phyloP scores from a whole-genome alignment of 1,140 invertebrate species.

The Elymnias hypermnestra region DNA sequence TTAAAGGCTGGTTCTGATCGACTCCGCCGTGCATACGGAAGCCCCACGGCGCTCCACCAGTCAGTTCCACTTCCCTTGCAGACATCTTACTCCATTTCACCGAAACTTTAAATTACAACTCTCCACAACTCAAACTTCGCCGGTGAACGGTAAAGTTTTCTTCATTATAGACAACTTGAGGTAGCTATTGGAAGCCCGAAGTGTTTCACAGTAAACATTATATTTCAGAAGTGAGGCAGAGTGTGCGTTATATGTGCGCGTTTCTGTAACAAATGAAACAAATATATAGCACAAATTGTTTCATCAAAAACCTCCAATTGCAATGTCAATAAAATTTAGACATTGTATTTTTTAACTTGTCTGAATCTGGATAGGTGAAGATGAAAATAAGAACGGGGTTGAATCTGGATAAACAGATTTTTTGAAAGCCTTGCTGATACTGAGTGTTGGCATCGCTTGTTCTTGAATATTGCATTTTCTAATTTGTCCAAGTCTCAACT shows the following conservation, averaged over 20 bases:
- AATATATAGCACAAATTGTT: too few relatives aligned
- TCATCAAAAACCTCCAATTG: too few relatives aligned
- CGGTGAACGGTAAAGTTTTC: slow-evolving; percentile 4
- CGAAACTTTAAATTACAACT: slow-evolving; percentile 22
- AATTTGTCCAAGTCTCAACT: too few relatives aligned
- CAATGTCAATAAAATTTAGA: too few relatives aligned
- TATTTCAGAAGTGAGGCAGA: slow-evolving; percentile 1
- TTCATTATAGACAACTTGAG: slow-evolving; percentile 18
- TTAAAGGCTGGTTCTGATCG: slow-evolving; percentile 84
- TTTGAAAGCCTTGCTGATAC: too few relatives aligned
- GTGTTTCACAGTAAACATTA: slow-evolving; percentile 8
- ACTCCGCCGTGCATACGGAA: slow-evolving; percentile 90
- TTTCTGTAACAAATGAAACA: slow-evolving; percentile 5
- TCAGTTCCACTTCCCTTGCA: slow-evolving; percentile 82
- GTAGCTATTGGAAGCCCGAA: slow-evolving; percentile 13
- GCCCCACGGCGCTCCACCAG: slow-evolving; percentile 91
- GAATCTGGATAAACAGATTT: too few relatives aligned
- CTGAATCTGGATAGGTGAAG: too few relatives aligned
- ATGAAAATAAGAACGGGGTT: too few relatives aligned
- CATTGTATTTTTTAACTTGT: too few relatives aligned
- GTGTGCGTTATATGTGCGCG: neutral
- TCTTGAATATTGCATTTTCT: too few relatives aligned
- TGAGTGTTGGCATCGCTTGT: too few relatives aligned
- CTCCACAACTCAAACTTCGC: slow-evolving; percentile 8
- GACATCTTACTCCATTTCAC: slow-evolving; percentile 76